Conservation (phyloP, 2,888 invertebrate species). For the Caenorhabditis angaria region DNA sequence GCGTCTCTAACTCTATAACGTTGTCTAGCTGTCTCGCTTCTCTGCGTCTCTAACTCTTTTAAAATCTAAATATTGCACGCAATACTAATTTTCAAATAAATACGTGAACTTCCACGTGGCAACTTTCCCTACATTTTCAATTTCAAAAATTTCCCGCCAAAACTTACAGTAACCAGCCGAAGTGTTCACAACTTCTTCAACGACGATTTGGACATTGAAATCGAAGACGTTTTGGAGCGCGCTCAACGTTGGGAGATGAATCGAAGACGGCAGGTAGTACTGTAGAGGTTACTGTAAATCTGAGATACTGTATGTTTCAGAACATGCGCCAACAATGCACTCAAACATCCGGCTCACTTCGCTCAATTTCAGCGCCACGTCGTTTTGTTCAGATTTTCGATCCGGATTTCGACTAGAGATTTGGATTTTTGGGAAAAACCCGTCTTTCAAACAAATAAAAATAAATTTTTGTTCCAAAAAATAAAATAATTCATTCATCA, state of each 20-base stretch:
- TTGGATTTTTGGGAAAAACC: too few species aligned
- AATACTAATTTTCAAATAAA: too few species aligned
- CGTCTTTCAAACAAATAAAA: too few species aligned
- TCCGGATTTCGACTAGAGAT: slow-evolving; percentile 36
- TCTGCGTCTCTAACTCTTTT: too few species aligned
- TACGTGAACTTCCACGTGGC: too few species aligned
- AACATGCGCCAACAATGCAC: slow-evolving; percentile 20
- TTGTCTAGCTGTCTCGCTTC: too few species aligned
- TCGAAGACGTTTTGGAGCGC: slow-evolving; percentile 37
- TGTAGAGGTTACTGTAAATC: slow-evolving; percentile 20
- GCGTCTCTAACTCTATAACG: too few species aligned
- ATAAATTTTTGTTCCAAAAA: too few species aligned
- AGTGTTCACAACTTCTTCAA: slow-evolving; percentile 31
- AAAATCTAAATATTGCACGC: too few species aligned
- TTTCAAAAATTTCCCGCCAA: too few species aligned
- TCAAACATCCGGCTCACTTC: slow-evolving; percentile 21
- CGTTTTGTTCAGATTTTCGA: slow-evolving; percentile 31
- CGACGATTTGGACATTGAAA: slow-evolving; percentile 22
- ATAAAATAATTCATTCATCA: too few species aligned
- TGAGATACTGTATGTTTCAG: slow-evolving; percentile 19
- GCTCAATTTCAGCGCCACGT: slow-evolving; percentile 26
- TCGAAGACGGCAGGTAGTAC: slow-evolving; percentile 14
- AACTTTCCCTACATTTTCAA: too few species aligned
- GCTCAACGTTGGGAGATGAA: slow-evolving; percentile 37
- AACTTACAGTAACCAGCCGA: slow-evolving; percentile 35